phyloP scores from a whole-genome alignment of 2,113 vertebrate species.

The Macquaria australasica region DNA sequence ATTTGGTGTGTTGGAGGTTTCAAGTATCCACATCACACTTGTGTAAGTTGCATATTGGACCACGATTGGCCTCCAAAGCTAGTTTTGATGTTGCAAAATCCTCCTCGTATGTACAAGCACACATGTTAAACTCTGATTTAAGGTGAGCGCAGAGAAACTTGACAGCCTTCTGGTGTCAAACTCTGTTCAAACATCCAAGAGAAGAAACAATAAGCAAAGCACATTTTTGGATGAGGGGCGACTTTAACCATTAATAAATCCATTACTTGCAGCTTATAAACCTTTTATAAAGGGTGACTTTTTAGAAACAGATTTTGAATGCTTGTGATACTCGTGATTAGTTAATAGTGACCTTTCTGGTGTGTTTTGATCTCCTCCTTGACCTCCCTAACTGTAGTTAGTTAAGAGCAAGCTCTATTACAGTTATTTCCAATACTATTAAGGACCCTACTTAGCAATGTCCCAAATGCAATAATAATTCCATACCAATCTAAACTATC shows the following conservation, averaged over 20 bases:
- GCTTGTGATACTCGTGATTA: no score
- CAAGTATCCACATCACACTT: conserved; percentile 12
- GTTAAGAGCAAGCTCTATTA: no score
- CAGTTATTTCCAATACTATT: neutral
- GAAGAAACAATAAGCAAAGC: neutral
- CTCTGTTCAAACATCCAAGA: neutral
- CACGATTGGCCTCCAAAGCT: neutral
- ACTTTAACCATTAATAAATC: neutral
- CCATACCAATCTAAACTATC: no score
- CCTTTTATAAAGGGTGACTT: no score
- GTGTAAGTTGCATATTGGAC: neutral
- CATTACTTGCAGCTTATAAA: no score
- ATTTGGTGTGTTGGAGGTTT: neutral
- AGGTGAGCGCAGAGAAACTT: neutral
- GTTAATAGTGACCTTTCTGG: no score
- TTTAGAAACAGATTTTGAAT: no score
- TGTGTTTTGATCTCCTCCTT: no score
- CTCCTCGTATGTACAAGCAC: no score
- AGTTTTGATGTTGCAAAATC: neutral
- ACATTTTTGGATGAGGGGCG: neutral
- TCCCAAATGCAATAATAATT: neutral
- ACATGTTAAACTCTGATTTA: neutral
- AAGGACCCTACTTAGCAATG: neutral
- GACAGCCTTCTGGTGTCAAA: neutral
- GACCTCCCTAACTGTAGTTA: no score